phyloP scores from a whole-genome alignment of 2,888 invertebrate species.

The Limnephilus rhombicus region DNA sequence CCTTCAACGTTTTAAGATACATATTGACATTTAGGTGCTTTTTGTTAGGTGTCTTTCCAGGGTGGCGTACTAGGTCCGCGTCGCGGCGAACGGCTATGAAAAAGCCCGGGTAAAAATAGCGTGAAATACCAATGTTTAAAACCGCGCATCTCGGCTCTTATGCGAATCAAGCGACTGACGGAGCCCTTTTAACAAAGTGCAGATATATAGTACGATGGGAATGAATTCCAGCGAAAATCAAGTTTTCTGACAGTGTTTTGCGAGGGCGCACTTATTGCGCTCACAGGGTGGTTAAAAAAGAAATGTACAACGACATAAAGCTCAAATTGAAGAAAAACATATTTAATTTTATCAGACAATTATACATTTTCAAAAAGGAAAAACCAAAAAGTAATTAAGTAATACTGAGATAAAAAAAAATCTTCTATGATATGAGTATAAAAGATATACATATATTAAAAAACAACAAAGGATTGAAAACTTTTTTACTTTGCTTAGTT shows the following conservation, averaged over 20 bases:
- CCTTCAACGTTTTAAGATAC: neutral
- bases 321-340: neutral
- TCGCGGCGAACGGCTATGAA: neutral
- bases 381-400: neutral
- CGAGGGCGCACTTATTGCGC: neutral
- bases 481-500: neutral
- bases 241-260: slow-evolving; percentile 12
- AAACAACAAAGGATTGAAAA: too few relatives aligned
- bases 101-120: neutral
- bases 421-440: neutral
- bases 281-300: neutral
- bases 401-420: neutral
- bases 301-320: neutral
- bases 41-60: neutral
- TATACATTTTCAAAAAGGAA: neutral
- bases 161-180: neutral
- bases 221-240: slow-evolving; percentile 22
- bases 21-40: neutral
- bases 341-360: neutral
- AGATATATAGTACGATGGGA: neutral
- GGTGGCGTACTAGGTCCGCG: neutral
- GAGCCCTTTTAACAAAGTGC: slow-evolving; percentile 32
- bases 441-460: too few relatives aligned
- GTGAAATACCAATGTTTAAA: neutral
- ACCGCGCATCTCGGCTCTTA: neutral